phyloP scores from a whole-genome alignment of 2,113 vertebrate species.

The Cyprinus carpio region DNA sequence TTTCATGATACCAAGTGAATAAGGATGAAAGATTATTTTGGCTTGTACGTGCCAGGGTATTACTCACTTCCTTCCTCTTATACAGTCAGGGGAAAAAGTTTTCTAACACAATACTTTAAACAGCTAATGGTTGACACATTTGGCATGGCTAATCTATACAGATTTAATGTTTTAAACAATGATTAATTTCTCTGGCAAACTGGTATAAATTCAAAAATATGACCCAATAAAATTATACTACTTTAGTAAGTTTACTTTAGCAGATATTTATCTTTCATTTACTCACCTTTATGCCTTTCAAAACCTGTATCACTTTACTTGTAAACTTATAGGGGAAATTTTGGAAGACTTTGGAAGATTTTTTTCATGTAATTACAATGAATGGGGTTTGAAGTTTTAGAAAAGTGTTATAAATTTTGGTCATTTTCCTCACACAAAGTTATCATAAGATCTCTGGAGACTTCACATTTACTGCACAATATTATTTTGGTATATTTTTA shows the following conservation, averaged over 20 bases:
- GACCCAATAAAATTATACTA: background rate
- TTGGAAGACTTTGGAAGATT: background rate
- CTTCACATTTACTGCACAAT: background rate
- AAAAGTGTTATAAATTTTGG: background rate
- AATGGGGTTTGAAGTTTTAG: background rate
- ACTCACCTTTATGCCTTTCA: background rate
- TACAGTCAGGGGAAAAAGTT: background rate
- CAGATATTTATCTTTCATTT: background rate
- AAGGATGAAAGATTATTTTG: slow-evolving; percentile 6
- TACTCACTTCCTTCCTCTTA: background rate
- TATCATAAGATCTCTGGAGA: background rate
- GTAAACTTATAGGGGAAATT: background rate
- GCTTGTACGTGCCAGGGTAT: background rate
- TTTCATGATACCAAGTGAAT: background rate
- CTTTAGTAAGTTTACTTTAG: background rate
- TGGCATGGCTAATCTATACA: slow-evolving; percentile 3
- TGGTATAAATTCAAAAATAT: background rate
- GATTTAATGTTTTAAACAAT: background rate
- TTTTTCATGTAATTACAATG: background rate
- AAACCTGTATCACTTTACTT: background rate
- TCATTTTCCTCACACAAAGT: background rate
- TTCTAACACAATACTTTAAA: background rate
- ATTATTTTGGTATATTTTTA: background rate
- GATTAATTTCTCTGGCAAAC: background rate
- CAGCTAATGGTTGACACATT: background rate